Evolutionary conservation across 64 coral and sea anemone species (phyloP).

Genomic region (Platygyra sinensis): DNA sequence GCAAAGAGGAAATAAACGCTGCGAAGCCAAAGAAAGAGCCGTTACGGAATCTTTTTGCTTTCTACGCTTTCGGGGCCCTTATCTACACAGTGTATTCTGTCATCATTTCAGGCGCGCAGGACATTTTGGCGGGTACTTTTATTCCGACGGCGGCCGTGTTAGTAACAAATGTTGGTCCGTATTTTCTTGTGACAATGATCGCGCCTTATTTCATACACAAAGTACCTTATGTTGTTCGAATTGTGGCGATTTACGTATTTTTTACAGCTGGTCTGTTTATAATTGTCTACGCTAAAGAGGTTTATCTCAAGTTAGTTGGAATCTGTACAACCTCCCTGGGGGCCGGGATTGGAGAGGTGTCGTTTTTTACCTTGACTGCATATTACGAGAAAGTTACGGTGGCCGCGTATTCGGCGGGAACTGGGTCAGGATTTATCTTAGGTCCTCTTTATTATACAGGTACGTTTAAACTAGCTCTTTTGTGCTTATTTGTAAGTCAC

Average conservation of each 20-base stretch:
- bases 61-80: slow-evolving; percentile 83
- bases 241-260: slow-evolving; percentile 74
- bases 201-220: slow-evolving; percentile 94
- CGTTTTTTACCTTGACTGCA: slow-evolving; percentile 88
- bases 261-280: slow-evolving; percentile 90
- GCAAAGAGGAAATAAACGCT: not conserved
- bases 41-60: slow-evolving; percentile 61
- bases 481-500: not conserved
- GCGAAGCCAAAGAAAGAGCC: slow-evolving; percentile 51
- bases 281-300: slow-evolving; percentile 89
- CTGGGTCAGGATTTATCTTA: slow-evolving; percentile 90
- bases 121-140: slow-evolving; percentile 87
- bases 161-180: slow-evolving; percentile 94
- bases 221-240: slow-evolving; percentile 75
- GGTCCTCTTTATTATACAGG: slow-evolving; percentile 95
- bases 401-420: slow-evolving; percentile 88
- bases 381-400: slow-evolving; percentile 95
- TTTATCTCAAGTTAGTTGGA: slow-evolving; percentile 86
- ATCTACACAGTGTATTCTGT: slow-evolving; percentile 94
- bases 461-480: slow-evolving; percentile 14
- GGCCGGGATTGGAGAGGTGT: slow-evolving; percentile 83
- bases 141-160: slow-evolving; percentile 94
- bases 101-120: slow-evolving; percentile 91
- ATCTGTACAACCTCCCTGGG: slow-evolving; percentile 91
- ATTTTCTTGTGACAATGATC: slow-evolving; percentile 91